Conservation (phyloP, 2,888 invertebrate species). For the Synanthedon vespiformis region DNA sequence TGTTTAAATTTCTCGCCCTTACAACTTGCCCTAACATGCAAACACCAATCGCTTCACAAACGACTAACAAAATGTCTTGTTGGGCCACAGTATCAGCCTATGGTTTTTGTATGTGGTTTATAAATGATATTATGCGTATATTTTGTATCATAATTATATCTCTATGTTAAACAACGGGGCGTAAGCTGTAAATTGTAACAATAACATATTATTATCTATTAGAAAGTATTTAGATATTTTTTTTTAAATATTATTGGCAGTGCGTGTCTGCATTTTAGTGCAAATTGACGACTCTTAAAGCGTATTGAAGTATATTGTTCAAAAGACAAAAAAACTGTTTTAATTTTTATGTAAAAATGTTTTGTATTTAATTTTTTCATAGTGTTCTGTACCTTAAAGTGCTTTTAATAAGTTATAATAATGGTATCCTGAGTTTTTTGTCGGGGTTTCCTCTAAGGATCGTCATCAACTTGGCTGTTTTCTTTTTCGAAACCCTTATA, state of each 20-base stretch:
- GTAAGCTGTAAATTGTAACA: slow-evolving; percentile 50
- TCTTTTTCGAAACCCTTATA: too few relatives aligned
- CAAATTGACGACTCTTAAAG: slow-evolving; percentile 57
- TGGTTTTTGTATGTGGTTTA: slow-evolving; percentile 66
- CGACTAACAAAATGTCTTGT: slow-evolving; percentile 68
- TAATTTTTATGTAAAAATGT: neutral
- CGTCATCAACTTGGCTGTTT: too few relatives aligned
- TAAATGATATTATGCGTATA: slow-evolving; percentile 45
- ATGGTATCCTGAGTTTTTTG: too few relatives aligned
- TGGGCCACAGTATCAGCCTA: slow-evolving; percentile 59
- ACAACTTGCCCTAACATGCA: slow-evolving; percentile 72
- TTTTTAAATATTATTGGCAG: slow-evolving; percentile 53
- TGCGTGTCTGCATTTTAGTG: slow-evolving; percentile 73
- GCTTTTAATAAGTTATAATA: neutral
- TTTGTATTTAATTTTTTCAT: neutral
- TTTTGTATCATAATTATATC: slow-evolving; percentile 51
- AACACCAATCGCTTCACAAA: slow-evolving; percentile 71
- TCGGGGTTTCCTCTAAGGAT: too few relatives aligned
- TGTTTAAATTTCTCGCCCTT: slow-evolving; percentile 9
- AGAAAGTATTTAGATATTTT: slow-evolving; percentile 41
- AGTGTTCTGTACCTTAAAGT: too few relatives aligned
- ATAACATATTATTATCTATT: slow-evolving; percentile 31
- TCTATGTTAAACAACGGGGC: slow-evolving; percentile 36
- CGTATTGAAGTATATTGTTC: slow-evolving; percentile 61
- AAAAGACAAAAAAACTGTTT: neutral